These are phyloP conservation scores for Rhinichthys osculus DNA, from an alignment of 2,797 vertebrate genomes.

Conservation along the genomic window DNA sequence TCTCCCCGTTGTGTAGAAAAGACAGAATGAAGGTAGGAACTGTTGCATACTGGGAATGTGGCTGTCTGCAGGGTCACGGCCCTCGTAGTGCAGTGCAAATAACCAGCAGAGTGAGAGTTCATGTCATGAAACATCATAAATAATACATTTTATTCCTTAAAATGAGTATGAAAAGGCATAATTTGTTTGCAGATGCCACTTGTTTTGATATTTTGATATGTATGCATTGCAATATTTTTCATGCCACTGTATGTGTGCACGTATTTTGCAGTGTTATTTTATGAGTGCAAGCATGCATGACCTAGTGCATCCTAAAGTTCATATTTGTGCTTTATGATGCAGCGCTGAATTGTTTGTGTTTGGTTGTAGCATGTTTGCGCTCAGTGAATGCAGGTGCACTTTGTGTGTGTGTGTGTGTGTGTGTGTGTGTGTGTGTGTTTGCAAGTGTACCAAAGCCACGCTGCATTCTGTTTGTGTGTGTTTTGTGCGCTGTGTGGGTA, in stretches of 20 bases:
- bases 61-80: constrained; percentile 32
- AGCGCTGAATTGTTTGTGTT: constrained; percentile 30
- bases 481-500: constrained; percentile 45
- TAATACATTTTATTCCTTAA: background rate
- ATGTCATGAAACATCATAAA: constrained; percentile 25
- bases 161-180: background rate
- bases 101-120: constrained; percentile 34
- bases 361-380: constrained; percentile 32
- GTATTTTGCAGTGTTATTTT: constrained; percentile 9
- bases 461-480: constrained; percentile 57
- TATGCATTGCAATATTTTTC: background rate
- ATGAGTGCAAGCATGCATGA: constrained; percentile 25
- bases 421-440: constrained; percentile 49
- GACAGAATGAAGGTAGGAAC: constrained; percentile 53
- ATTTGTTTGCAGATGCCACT: background rate
- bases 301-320: constrained; percentile 44
- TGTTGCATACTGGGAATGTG: constrained; percentile 53
- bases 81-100: constrained; percentile 14
- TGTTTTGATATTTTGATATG: background rate
- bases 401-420: constrained; percentile 42
- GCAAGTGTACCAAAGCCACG: background rate
- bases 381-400: constrained; percentile 35
- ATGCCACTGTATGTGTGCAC: background rate
- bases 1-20: constrained; percentile 66
- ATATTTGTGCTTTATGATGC: constrained; percentile 43